A percentile compares a stretch with the other conserved stretches of the same genome.
phyloP scores from a whole-genome alignment of 1,140 invertebrate species.

The Drosophila tristis region DNA sequence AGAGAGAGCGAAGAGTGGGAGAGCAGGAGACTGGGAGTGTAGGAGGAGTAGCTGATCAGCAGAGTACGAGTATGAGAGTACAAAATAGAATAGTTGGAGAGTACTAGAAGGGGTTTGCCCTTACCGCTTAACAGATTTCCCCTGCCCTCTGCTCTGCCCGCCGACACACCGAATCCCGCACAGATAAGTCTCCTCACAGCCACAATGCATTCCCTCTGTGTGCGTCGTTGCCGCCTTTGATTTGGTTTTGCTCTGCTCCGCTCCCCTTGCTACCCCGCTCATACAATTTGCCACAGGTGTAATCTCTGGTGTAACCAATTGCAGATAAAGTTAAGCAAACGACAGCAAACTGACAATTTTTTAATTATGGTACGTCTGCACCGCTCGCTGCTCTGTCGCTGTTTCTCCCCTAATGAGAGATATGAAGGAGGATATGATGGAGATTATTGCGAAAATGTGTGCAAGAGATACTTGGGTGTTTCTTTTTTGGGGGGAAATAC shows the following conservation, averaged over 20 bases:
- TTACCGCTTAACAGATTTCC: slow-evolving; percentile 56
- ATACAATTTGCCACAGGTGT: slow-evolving; percentile 64
- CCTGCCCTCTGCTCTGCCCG: slow-evolving; percentile 40
- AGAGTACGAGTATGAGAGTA: no score
- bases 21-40: not conserved
- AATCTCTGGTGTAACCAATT: slow-evolving; percentile 70
- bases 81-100: not conserved
- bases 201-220: slow-evolving; percentile 56
- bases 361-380: slow-evolving; percentile 65
- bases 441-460: not conserved
- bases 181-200: slow-evolving; percentile 60
- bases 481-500: no score
- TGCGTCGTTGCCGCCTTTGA: slow-evolving; percentile 56
- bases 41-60: not conserved
- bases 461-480: no score
- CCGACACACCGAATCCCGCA: not conserved
- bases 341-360: slow-evolving; percentile 75
- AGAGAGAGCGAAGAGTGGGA: not conserved
- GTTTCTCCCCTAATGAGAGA: slow-evolving; percentile 22
- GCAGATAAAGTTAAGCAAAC: slow-evolving; percentile 77
- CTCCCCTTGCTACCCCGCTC: not conserved
- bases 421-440: slow-evolving; percentile 35
- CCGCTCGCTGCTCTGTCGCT: not conserved
- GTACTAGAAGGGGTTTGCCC: slow-evolving; percentile 36
- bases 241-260: slow-evolving; percentile 17